Conservation (phyloP, 2,797 vertebrate genomes). For the Aeoliscus strigatus region DNA sequence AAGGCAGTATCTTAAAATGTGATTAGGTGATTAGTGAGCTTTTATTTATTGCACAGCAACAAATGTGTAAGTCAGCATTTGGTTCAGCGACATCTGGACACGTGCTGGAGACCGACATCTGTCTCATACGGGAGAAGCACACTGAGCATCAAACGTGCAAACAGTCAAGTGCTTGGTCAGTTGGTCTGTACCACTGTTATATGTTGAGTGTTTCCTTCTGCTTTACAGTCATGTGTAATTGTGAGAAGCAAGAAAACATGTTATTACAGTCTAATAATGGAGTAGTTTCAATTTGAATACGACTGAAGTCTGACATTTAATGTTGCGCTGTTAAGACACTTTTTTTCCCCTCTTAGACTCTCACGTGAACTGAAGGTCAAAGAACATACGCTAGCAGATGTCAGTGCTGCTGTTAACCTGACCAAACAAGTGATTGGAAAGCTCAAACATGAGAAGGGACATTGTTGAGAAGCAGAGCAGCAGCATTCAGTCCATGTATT, state of each 20-base stretch:
- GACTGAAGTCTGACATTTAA: no score
- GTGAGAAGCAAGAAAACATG: no score
- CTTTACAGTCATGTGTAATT: slow-evolving; percentile 1
- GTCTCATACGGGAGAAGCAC: slow-evolving; percentile 13
- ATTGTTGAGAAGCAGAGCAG: slow-evolving; percentile 3
- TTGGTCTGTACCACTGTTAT: background rate
- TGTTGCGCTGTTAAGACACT: no score
- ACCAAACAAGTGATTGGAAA: no score
- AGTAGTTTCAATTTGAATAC: no score
- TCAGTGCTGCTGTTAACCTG: no score
- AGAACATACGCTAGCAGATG: no score
- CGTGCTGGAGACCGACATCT: background rate
- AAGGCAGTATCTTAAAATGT: slow-evolving; percentile 21
- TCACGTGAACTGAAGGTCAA: no score
- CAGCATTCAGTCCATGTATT: no score
- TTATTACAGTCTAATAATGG: no score
- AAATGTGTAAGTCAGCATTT: slow-evolving; percentile 1
- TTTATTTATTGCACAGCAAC: slow-evolving; percentile 7
- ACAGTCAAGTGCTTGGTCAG: slow-evolving; percentile 10
- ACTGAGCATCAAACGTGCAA: slow-evolving; percentile 37
- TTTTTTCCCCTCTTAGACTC: no score
- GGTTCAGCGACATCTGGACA: slow-evolving; percentile 19
- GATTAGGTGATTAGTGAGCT: slow-evolving; percentile 10
- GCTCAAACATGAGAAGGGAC: no score
- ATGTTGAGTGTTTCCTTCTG: slow-evolving; percentile 11